phyloP scores from a whole-genome alignment of 1,140 invertebrate genomes.

The Phymastichus coffea region DNA sequence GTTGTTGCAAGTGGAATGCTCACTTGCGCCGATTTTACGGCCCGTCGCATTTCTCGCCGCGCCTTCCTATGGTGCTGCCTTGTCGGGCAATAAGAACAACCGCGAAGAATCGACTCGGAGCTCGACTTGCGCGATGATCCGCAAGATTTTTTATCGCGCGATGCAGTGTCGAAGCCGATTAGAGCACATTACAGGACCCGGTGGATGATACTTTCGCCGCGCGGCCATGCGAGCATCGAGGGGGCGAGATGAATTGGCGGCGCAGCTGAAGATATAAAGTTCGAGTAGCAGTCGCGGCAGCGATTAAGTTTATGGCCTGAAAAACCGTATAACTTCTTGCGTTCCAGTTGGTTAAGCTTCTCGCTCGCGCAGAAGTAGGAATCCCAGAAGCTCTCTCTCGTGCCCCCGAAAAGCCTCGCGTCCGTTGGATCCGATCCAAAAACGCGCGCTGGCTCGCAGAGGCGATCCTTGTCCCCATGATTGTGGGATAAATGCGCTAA shows the following conservation, averaged over 20 bases:
- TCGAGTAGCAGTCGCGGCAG: conserved; percentile 1
- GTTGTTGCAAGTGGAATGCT: too few species aligned
- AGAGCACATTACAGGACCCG: neutral
- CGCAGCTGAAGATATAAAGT: neutral
- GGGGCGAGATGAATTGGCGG: conserved; percentile 7
- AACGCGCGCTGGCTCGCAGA: too few species aligned
- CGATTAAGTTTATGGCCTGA: conserved; percentile 33
- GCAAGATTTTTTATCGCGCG: too few species aligned
- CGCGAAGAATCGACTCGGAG: too few species aligned
- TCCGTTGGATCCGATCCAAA: conserved; percentile 11
- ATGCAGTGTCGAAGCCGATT: too few species aligned
- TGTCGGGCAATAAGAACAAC: neutral
- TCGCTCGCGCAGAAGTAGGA: neutral
- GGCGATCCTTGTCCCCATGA: neutral
- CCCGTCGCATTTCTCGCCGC: neutral
- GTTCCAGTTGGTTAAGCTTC: conserved; percentile 1
- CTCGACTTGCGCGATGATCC: too few species aligned
- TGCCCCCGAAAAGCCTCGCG: neutral
- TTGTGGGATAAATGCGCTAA: too few species aligned
- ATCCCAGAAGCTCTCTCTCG: too few species aligned
- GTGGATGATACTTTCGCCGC: neutral
- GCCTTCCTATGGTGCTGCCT: too few species aligned
- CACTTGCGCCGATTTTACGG: neutral
- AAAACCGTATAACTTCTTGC: conserved; percentile 19
- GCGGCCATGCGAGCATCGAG: neutral